Base-by-base conservation (phyloP, 2,888 invertebrate genomes). In the Seira sanloemensis region DNA sequence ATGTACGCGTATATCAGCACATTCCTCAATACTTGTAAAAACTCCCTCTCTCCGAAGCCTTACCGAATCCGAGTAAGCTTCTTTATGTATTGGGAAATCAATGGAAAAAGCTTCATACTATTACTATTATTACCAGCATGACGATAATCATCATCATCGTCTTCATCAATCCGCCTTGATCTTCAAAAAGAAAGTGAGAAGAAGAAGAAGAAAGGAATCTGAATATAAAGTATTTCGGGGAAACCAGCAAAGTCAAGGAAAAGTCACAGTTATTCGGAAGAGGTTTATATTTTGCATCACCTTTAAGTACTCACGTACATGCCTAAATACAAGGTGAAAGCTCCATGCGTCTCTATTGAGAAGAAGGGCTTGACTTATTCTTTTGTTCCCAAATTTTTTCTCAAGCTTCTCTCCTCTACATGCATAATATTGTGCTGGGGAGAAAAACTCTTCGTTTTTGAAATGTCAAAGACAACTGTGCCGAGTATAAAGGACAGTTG, bases 401-500 rank as follows among this genome's bases (percentile, higher is more conserved):
- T 50, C 2, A 50, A 12, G 50, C 2, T 50, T 50, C 50, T 18
- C 16, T 50, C n/a, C 16, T 50, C 12, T 7, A n/a, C n/a, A n/a
- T n/a, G n/a, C n/a, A n/a, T 50, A 50, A 12, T 12, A 1, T 50
- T 2, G 50, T 12, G 12, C 12, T 37, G 37, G 37, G 12, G 12
- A 37, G 16, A 50, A 12, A 18, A 50, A 50, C 16, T 2, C n/a
- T 12, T 50, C 50, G 50, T 16, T 50, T 62, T 23, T 37, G 21
- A 78, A 54, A 79, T 79, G 79, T 73, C 79, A 79, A 50, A 79
- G 79, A 79, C 79, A 79, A 73, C 72, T 73, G 79, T 73, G n/a
- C n/a, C 73, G 73, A 23, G 66, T 65, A 23, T 2, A n/a, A 62
- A 50, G 50, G 16, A 50, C 50, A 50, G 16, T 7, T 50, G 50